Evolutionary conservation across 1,140 invertebrate genomes (phyloP), one percentile per base, ranked within the genome.

Genomic region (Colletes latitarsis): DNA sequence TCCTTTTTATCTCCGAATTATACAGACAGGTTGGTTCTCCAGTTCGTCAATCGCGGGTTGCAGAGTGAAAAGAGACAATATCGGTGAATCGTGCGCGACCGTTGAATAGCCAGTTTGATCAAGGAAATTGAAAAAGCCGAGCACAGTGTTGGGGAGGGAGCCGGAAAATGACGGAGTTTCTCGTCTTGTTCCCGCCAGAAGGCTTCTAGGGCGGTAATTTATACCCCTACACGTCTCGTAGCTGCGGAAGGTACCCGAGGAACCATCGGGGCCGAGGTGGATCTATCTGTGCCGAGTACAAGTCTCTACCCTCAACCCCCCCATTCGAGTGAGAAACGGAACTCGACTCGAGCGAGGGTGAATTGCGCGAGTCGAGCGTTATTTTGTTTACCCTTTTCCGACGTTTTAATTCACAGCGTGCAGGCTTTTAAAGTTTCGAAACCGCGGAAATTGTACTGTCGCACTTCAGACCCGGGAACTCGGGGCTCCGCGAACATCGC

Each of bases 331-430:
- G 39, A 19, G 41, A 41, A 55, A 12, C 66, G 21, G 55, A 70
- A 79, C 46, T 19, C 67, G 74, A 15, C 46, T 62, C 46, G 67
- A 19, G 69, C n/a, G 39, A 57, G 49, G 67, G 69, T 70, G 76
- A 81, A 87, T 83, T 75, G 81, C 78, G 53, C 72, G 72, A 87
- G 82, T 86, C 81, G 53, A 68, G 46, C 68, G 81, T 83, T 88
- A 84, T 84, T 85, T 86, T 83, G 84, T 88, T 88, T 81, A 76
- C 80, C 73, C 77, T 71, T 68, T 74, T 84, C 79, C 75, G 80
- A 17, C 79, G 75, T 75, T 86, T 88, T 86, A 88, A 86, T 86
- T 85, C 82, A 79, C 17, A 6, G 49, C 70, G 64, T 53, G 53
- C 69, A 43, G 60, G 74, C 80, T 85, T 86, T 86, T 82, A 86